Evolutionary conservation across 2,888 invertebrate species (phyloP).

Genomic region (Chymomyza amoena): DNA sequence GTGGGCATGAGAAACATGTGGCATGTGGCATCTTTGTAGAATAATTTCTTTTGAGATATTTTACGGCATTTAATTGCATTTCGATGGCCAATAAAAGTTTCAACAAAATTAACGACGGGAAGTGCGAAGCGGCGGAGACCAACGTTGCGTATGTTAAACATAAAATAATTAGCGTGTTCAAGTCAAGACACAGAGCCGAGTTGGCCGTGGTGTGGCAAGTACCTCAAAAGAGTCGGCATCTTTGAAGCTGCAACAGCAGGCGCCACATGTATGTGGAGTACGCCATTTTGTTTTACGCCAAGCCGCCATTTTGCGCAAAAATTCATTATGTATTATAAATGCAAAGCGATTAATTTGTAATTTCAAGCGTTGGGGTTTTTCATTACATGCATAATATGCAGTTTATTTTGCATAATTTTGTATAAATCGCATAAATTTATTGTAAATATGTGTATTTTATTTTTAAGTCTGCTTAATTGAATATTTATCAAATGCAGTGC

Average conservation of each 20-base stretch:
- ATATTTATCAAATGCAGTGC: slow-evolving; percentile 61
- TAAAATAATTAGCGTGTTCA: slow-evolving; percentile 56
- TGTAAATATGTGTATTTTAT: slow-evolving; percentile 16
- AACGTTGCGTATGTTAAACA: slow-evolving; percentile 32
- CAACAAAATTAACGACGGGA: slow-evolving; percentile 63
- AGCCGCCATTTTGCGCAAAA: not conserved
- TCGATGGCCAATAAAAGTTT: slow-evolving; percentile 65
- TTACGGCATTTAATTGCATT: slow-evolving; percentile 65
- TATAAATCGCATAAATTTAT: slow-evolving; percentile 39
- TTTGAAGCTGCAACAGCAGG: slow-evolving; percentile 31
- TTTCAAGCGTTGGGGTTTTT: slow-evolving; percentile 37
- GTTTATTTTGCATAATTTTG: slow-evolving; percentile 40
- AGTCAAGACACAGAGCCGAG: slow-evolving; percentile 10
- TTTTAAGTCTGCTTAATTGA: slow-evolving; percentile 47
- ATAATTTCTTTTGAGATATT: slow-evolving; percentile 26
- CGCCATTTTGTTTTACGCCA: not conserved
- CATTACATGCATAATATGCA: not conserved
- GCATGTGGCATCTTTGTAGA: slow-evolving; percentile 30
- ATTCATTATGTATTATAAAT: slow-evolving; percentile 47
- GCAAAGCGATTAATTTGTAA: slow-evolving; percentile 51
- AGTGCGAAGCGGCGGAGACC: slow-evolving; percentile 37
- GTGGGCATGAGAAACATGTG: not conserved
- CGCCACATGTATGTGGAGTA: slow-evolving; percentile 38
- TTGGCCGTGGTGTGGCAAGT: slow-evolving; percentile 39
- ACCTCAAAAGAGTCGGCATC: not conserved